These are phyloP conservation scores for Tetropium fuscum DNA, from an alignment of 2,888 invertebrate species.

Conservation along the genomic window DNA sequence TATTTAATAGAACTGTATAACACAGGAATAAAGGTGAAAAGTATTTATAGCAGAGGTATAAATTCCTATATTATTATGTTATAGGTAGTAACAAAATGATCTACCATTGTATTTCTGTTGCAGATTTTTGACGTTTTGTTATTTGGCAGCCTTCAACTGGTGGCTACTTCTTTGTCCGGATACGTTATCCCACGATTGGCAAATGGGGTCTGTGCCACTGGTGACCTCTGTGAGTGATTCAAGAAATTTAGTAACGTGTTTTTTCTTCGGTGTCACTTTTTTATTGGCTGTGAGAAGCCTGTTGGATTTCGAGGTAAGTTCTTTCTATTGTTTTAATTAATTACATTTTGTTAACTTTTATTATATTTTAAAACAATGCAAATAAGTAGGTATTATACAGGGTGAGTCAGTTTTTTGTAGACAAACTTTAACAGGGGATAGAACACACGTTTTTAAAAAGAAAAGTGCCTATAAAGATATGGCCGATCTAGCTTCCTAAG, in stretches of 20 bases:
- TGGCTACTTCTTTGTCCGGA: conserved; percentile 86
- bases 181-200: conserved; percentile 89
- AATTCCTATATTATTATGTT: no score
- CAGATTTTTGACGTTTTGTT: conserved; percentile 86
- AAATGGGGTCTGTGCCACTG: conserved; percentile 87
- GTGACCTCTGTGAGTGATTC: conserved; percentile 78
- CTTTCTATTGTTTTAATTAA: no score
- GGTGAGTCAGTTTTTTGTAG: neutral
- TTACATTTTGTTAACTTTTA: neutral
- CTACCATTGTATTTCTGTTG: conserved; percentile 50
- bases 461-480: no score
- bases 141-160: conserved; percentile 85
- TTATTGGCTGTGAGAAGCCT: conserved; percentile 74
- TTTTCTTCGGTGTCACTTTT: conserved; percentile 73
- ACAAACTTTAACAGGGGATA: no score
- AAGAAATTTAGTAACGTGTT: conserved; percentile 79
- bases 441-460: neutral
- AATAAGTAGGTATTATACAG: neutral
- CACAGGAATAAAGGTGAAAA: neutral
- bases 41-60: neutral
- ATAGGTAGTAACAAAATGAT: no score
- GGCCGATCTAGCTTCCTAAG: no score
- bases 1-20: neutral
- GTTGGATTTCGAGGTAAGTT: conserved; percentile 76
- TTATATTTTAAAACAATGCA: neutral